Evolutionary conservation across 2,888 invertebrate species (phyloP), one percentile per base, ranked within the genome.

Genomic region (Papilio elwesi): DNA sequence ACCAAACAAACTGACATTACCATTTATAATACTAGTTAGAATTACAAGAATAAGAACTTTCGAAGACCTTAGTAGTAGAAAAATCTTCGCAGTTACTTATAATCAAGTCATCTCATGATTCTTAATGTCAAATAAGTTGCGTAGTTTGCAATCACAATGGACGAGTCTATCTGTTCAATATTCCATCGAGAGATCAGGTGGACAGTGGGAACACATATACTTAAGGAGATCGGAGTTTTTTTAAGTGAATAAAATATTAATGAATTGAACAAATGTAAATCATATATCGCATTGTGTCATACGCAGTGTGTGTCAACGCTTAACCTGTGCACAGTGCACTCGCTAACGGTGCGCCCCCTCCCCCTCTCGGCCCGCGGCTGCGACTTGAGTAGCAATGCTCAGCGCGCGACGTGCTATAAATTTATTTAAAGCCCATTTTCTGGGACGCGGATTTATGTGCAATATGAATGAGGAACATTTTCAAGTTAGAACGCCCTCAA

Each of bases 351-450:
- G 47, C n/a, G 11, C 47, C 62, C n/a, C 36, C 38, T 15, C 13
- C 38, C 15, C 66, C 43, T 53, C 53, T 13, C 11, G 9, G 16
- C 57, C 66, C 43, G 53, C 57, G 48, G 43, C 43, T 11, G 11
- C 51, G 26, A 13, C 36, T 62, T 36, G 49, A 63, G 55, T 48
- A 36, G 62, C 53, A 51, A 9, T 16, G 15, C 52, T 71, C 51
- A 47, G 52, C 47, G 16, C 62, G 71, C 26, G 2, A 26, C 52
- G 48, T 49, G 15, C 38, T 64, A 51, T 64, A 57, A 72, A 68
- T 53, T 72, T 68, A 68, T 64, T 68, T 49, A 68, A 47, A 51
- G 53, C 55, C 64, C 36, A 64, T 63, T 68, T 68, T 16, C 63
- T 64, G 7, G 49, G 36, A 26, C 68, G 26, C 16, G 16, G 63